A percentile compares a stretch with the other conserved stretches of the same genome.
phyloP scores from a whole-genome alignment of 2,797 vertebrate species.

The Eutrigla gurnardus region DNA sequence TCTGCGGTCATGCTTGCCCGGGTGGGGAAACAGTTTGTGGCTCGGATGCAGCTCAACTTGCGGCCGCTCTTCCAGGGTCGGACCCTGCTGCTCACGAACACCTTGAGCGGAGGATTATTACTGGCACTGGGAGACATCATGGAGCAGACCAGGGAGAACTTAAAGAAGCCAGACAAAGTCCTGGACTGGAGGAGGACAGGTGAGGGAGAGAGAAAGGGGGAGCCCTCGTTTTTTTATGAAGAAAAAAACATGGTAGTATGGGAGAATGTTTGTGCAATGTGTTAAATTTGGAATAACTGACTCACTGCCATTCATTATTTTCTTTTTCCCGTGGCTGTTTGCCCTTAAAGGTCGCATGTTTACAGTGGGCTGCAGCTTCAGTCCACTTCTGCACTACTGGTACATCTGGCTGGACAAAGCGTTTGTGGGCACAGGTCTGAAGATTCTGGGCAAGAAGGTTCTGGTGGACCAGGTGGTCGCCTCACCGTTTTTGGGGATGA shows the following conservation, averaged over 20 bases:
- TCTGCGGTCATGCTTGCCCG: no score
- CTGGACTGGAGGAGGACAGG: slow-evolving; percentile 85
- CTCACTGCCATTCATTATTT: neutral
- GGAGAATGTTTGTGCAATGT: neutral
- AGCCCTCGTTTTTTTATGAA: neutral
- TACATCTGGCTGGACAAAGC: slow-evolving; percentile 90
- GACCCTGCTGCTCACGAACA: slow-evolving; percentile 83
- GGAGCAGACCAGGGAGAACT: slow-evolving; percentile 89
- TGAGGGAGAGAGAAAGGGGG: slow-evolving; percentile 49
- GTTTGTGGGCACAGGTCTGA: slow-evolving; percentile 81
- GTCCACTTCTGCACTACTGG: slow-evolving; percentile 93
- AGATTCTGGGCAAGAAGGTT: slow-evolving; percentile 88
- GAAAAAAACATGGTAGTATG: no score
- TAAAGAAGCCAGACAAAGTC: slow-evolving; percentile 59
- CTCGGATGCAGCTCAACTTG: no score
- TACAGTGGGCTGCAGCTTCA: slow-evolving; percentile 90
- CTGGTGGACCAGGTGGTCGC: slow-evolving; percentile 90
- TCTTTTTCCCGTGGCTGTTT: neutral
- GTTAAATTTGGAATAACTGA: neutral
- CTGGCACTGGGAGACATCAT: slow-evolving; percentile 87
- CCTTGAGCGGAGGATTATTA: slow-evolving; percentile 87
- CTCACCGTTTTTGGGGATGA: slow-evolving; percentile 87
- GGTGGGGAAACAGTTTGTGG: no score
- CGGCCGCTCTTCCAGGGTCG: no score
- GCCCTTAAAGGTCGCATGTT: slow-evolving; percentile 87